Evolutionary conservation across 2,888 invertebrate species (phyloP), one percentile per base, ranked within the genome.

Genomic region (Patella ulyssiponensis): DNA sequence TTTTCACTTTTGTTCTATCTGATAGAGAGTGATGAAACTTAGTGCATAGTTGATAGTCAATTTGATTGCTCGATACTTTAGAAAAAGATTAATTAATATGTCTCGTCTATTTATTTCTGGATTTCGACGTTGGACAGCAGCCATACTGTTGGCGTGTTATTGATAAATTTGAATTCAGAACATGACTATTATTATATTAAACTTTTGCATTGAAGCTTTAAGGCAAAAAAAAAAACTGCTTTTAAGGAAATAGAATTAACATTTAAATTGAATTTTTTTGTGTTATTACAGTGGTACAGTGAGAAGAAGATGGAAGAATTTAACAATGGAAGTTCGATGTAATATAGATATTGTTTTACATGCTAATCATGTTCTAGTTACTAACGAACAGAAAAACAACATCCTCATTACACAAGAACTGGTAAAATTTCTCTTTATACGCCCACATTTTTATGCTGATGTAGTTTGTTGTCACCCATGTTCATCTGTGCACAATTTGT

Each of bases 301-400:
- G 1, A 93, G 95, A 86, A 93, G 95, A 75, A 93, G 96, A 78
- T 97, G 96, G 96, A 94, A 94, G 58, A 93, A 94, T 0, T 91
- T 94, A 52, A 88, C 90, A 2, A 91, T 91, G 20, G 95, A 94
- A 54, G 93, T 93, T 85, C 93, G 94, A 85, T 93, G 94, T 56
- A 94, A 95, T 88, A 94, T 96, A 17, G 95, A 96, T 86, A 88
- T 96, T 58, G 94, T 94, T 0, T 88, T 96, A 20, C 94, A 94
- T 91, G 95, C 95, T 0, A 96, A 96, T 90, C 94, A 95, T 87
- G 90, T 96, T 5, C 94, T 91, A 75, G 92, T 93, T 58, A 92
- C 90, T 20, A 91, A 92, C 81, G 90, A 91, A 81, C 90, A 91
- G 83, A 85, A 87, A 54, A 89, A 86, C 77, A 84, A 85, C n/a